These are phyloP conservation scores for Meloidogyne exigua DNA, from an alignment of 1,140 invertebrate genomes.

Conservation along the genomic window DNA sequence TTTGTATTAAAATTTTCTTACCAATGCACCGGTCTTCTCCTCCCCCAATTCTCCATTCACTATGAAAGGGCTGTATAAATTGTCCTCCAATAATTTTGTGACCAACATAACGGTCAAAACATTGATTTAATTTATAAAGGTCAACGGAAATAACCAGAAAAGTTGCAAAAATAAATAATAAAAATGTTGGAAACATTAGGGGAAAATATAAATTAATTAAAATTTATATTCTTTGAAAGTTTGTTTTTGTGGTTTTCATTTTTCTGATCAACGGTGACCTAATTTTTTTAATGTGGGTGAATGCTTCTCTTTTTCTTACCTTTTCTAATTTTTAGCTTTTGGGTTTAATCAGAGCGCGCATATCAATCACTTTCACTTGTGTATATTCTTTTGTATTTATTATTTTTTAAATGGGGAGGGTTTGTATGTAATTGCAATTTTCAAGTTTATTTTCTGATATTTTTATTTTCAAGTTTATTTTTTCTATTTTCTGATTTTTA, in stretches of 20 bases:
- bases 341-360: background rate
- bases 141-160: background rate
- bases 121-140: background rate
- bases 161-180: background rate
- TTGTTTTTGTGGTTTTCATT: background rate
- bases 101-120: constrained; percentile 4
- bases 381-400: background rate
- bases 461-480: background rate
- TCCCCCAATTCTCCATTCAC: constrained; percentile 10
- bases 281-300: background rate
- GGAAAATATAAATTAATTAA: background rate
- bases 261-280: background rate
- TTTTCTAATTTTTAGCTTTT: background rate
- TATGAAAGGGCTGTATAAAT: constrained; percentile 7
- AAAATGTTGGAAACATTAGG: background rate
- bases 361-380: background rate
- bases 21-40: background rate
- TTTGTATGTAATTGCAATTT: background rate
- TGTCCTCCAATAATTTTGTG: background rate
- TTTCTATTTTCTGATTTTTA: background rate
- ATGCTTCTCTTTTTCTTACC: background rate
- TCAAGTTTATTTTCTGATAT: background rate
- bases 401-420: background rate
- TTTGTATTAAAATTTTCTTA: background rate
- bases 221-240: too few species aligned